Percentiles rank a stretch among this genome's conserved stretches.
phyloP scores from a whole-genome alignment of 2,113 vertebrate genomes.

The Corynorhinus townsendii region DNA sequence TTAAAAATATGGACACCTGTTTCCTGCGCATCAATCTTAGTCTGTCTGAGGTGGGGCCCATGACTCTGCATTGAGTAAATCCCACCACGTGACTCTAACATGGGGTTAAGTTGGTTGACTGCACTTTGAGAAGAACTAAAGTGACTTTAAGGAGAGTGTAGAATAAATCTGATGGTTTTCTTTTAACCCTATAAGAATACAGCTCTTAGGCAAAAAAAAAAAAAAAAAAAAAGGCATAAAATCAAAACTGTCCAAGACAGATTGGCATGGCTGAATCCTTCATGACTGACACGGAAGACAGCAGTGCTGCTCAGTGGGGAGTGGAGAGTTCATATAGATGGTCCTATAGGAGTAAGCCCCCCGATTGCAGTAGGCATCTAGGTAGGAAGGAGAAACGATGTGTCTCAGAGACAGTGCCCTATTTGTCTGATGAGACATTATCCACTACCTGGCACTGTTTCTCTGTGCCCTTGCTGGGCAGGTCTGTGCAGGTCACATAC shows the following conservation, averaged over 20 bases:
- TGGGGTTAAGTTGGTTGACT: no score
- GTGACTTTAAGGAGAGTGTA: neutral
- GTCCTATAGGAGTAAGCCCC: neutral
- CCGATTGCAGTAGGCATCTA: neutral
- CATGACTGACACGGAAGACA: neutral
- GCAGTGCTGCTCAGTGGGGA: neutral
- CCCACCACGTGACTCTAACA: neutral
- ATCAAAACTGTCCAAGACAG: neutral
- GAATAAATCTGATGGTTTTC: neutral
- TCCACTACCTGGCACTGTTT: no score
- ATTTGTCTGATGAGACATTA: neutral
- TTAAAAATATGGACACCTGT: neutral
- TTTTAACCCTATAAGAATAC: neutral
- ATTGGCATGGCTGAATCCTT: neutral
- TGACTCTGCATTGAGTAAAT: neutral
- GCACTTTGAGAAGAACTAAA: neutral
- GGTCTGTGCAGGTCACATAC: neutral
- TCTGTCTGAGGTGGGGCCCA: neutral
- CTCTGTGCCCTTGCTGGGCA: accelerated
- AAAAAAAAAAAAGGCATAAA: neutral
- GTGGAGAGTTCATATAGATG: neutral
- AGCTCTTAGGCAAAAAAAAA: neutral
- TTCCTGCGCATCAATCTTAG: neutral
- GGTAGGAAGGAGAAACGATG: neutral
- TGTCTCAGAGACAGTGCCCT: neutral